Conservation (phyloP, 2,113 vertebrate species). For the Amblyopsis rosae region DNA sequence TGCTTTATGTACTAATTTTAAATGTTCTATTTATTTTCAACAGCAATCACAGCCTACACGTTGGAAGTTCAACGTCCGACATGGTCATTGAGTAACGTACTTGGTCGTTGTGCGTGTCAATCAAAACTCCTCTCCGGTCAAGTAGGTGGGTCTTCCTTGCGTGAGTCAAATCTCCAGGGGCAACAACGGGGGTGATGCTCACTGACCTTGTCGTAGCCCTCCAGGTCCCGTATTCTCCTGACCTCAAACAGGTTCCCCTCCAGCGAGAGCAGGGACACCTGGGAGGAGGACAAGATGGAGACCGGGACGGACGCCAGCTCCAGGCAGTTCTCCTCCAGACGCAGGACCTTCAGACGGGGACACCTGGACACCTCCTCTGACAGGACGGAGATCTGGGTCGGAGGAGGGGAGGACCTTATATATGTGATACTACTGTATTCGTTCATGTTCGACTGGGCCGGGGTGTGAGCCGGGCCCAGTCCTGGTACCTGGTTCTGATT, state of each 20-base stretch:
- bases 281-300: slow-evolving; percentile 88
- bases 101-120: no score
- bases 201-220: slow-evolving; percentile 93
- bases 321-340: slow-evolving; percentile 96
- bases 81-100: no score
- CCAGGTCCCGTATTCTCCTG: slow-evolving; percentile 88
- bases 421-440: neutral
- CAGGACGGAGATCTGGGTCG: slow-evolving; percentile 87
- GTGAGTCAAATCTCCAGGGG: no score
- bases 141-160: no score
- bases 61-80: no score
- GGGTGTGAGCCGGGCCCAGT: neutral
- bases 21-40: no score
- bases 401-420: neutral
- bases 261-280: slow-evolving; percentile 92
- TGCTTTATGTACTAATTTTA: no score
- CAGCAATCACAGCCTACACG: no score
- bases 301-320: slow-evolving; percentile 89
- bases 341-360: slow-evolving; percentile 93
- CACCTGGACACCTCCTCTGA: slow-evolving; percentile 84
- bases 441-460: neutral
- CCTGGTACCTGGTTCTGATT: slow-evolving; percentile 96
- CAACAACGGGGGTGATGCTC: no score
- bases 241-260: slow-evolving; percentile 98
- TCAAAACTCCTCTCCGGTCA: no score